A percentile compares a stretch with the other conserved stretches of the same genome.
Conservation (phyloP, 2,888 invertebrate species). For the Steinernema scapterisci region DNA sequence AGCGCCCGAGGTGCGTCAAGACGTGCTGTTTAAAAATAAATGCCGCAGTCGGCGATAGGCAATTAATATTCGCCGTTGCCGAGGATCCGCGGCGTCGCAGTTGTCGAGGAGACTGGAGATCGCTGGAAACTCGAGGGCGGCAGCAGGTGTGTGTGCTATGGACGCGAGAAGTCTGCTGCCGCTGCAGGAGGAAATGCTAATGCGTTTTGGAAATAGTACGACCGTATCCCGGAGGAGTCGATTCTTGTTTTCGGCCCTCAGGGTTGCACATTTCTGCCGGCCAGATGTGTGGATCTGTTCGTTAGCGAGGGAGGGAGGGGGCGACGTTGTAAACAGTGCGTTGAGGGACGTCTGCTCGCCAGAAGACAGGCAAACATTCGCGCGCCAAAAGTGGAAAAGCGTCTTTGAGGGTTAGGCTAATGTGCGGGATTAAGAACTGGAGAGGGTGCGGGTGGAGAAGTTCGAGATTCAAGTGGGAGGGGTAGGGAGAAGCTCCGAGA, state of each 20-base stretch:
- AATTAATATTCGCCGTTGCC: conserved; percentile 44
- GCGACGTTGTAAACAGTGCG: conserved; percentile 17
- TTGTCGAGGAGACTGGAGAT: conserved; percentile 19
- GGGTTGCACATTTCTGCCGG: background rate
- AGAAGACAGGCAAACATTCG: conserved; percentile 26
- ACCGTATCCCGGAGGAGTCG: conserved; percentile 13
- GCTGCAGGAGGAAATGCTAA: no score
- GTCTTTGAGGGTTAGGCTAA: background rate
- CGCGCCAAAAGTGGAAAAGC: conserved; percentile 10
- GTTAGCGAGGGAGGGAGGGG: background rate
- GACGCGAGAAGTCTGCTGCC: background rate
- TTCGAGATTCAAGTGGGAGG: background rate
- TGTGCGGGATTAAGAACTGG: background rate
- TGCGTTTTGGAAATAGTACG: conserved; percentile 14
- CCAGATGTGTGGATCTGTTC: conserved; percentile 13
- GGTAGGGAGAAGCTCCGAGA: background rate
- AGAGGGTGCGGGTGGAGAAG: background rate
- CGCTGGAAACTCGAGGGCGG: background rate
- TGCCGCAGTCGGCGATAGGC: conserved; percentile 39
- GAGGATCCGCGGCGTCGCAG: conserved; percentile 33
- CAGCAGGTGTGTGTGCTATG: conserved; percentile 20
- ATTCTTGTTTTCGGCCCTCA: background rate
- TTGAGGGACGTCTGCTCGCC: conserved; percentile 20
- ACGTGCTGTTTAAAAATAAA: conserved; percentile 29
- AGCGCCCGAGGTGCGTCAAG: background rate